These are phyloP conservation scores for Paratrypauchen microcephalus DNA, from an alignment of 2,797 vertebrate species.

Conservation along the genomic window DNA sequence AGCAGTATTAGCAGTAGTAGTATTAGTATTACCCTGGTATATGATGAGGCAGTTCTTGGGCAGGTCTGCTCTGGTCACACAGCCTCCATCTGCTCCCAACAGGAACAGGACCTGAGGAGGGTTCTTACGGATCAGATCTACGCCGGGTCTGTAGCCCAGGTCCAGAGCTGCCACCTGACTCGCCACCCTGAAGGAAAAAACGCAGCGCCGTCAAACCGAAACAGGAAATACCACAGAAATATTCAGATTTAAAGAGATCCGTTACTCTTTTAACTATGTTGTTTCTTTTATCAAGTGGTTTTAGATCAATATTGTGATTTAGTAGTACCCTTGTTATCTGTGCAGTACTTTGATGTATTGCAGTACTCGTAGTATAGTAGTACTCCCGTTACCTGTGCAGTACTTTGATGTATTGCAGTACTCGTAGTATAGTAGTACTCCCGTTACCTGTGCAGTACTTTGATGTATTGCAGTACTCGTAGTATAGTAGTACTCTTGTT, in stretches of 20 bases:
- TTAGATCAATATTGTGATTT: too few species aligned
- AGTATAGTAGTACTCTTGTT: not conserved
- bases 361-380: too few species aligned
- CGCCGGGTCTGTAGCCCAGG: constrained; percentile 93
- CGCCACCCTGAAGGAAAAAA: constrained; percentile 84
- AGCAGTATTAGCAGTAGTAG: not conserved
- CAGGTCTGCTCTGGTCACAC: constrained; percentile 89
- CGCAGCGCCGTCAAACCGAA: too few species aligned
- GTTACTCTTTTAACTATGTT: too few species aligned
- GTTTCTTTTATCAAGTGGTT: too few species aligned
- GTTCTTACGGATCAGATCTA: constrained; percentile 87
- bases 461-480: too few species aligned
- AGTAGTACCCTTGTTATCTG: too few species aligned
- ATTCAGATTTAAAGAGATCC: too few species aligned
- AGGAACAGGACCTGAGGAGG: constrained; percentile 92
- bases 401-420: too few species aligned
- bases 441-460: constrained; percentile 76
- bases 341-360: too few species aligned
- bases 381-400: too few species aligned
- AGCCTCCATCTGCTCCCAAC: constrained; percentile 90
- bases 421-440: not conserved
- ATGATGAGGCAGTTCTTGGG: constrained; percentile 89
- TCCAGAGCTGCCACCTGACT: constrained; percentile 97
- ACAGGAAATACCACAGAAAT: too few species aligned
- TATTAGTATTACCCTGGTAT: constrained; percentile 86